Evolutionary conservation across 1,140 invertebrate species (phyloP).

Genomic region (Hyles euphorbiae): DNA sequence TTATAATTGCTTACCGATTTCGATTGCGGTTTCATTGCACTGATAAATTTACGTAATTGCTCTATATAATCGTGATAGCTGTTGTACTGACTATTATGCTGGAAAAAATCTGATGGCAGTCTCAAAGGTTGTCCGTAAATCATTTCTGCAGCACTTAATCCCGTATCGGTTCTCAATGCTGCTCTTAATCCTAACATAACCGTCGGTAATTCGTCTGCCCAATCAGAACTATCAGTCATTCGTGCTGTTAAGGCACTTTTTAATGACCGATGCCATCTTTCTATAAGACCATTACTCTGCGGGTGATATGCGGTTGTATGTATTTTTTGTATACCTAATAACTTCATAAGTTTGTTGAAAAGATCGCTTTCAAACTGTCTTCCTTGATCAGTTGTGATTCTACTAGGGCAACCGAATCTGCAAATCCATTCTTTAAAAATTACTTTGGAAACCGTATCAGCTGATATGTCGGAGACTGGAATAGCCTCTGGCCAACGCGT

Average conservation of each 20-base stretch:
- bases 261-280: constrained; percentile 16
- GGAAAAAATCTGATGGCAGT: constrained; percentile 21
- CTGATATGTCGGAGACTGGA: constrained; percentile 1
- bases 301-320: constrained; percentile 1
- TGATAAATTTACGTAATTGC: constrained; percentile 10
- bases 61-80: constrained; percentile 10
- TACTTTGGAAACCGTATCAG: constrained; percentile 2
- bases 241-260: constrained; percentile 13
- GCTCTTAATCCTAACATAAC: constrained; percentile 33
- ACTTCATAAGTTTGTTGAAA: background rate
- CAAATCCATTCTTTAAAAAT: constrained; percentile 4
- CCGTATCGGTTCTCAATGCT: constrained; percentile 11
- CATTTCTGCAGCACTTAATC: constrained; percentile 16
- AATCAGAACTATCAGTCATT: constrained; percentile 19
- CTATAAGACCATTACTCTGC: constrained; percentile 6
- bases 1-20: constrained; percentile 2
- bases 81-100: constrained; percentile 3
- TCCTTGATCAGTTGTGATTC: constrained; percentile 1
- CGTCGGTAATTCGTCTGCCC: constrained; percentile 25
- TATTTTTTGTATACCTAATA: background rate
- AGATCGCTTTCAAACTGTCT: constrained; percentile 2
- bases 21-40: constrained; percentile 5
- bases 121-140: constrained; percentile 16
- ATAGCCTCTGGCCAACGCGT: constrained; percentile 4
- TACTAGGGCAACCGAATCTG: constrained; percentile 4